Conservation (phyloP, 2,888 invertebrate species). For the Timema podura region DNA sequence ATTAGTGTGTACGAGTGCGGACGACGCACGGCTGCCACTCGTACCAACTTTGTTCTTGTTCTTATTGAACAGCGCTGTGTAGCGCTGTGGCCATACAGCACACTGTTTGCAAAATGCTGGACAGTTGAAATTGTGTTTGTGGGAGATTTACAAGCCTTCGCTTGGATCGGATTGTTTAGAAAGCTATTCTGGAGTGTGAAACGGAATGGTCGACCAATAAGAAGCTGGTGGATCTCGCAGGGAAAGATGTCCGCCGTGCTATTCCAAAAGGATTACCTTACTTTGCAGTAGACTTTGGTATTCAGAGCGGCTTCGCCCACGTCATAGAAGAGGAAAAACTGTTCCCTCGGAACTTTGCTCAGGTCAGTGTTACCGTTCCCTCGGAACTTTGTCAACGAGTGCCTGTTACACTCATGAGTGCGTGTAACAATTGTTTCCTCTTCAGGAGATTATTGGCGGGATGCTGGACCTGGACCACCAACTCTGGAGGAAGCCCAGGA, state of each 20-base stretch:
- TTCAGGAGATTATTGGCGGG: slow-evolving; percentile 88
- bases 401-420: slow-evolving; percentile 51
- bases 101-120: no score
- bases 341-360: slow-evolving; percentile 87
- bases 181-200: slow-evolving; percentile 93
- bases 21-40: no score
- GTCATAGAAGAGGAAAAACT: slow-evolving; percentile 89
- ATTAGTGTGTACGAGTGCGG: no score
- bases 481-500: slow-evolving; percentile 78
- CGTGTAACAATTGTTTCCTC: slow-evolving; percentile 34
- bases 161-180: slow-evolving; percentile 49
- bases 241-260: slow-evolving; percentile 70
- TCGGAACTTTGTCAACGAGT: no score
- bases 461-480: slow-evolving; percentile 85
- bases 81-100: no score
- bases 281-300: slow-evolving; percentile 91
- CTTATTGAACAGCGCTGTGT: no score
- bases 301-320: slow-evolving; percentile 90
- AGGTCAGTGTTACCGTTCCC: slow-evolving; percentile 51
- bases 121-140: not conserved
- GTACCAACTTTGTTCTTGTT: no score
- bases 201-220: slow-evolving; percentile 94
- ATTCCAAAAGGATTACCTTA: slow-evolving; percentile 94
- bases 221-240: slow-evolving; percentile 70
- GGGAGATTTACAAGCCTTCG: not conserved